A percentile compares a stretch with the other conserved stretches of the same genome.
These are phyloP conservation scores for Arnoldichthys spilopterus DNA, from an alignment of 2,797 vertebrate genomes.

Conservation along the genomic window DNA sequence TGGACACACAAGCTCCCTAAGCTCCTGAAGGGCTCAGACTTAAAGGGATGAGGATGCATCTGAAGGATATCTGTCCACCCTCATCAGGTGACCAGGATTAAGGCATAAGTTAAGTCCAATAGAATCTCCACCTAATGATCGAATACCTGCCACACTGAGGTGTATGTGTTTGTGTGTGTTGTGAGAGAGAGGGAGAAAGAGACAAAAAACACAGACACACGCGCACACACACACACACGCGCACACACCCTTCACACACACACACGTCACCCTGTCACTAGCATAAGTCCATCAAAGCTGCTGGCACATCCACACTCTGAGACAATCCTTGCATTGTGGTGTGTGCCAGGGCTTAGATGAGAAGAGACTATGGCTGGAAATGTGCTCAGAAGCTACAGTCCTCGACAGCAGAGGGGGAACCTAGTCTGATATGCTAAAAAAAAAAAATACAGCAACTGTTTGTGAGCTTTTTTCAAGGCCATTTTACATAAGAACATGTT, in stretches of 20 bases:
- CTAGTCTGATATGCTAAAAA: constrained; percentile 64
- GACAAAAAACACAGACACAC: constrained; percentile 6
- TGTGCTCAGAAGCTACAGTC: constrained; percentile 5
- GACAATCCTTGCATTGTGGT: constrained; percentile 59
- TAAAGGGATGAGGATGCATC: not conserved
- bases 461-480: constrained; percentile 59
- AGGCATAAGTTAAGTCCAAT: not conserved
- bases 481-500: too few relatives aligned
- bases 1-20: not conserved
- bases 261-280: constrained; percentile 45
- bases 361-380: constrained; percentile 38
- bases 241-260: too few relatives aligned
- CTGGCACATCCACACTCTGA: constrained; percentile 57
- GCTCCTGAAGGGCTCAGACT: constrained; percentile 12
- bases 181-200: constrained; percentile 16
- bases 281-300: constrained; percentile 56
- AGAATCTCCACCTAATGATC: not conserved
- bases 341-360: constrained; percentile 53
- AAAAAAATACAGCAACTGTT: constrained; percentile 62
- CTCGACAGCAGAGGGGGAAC: constrained; percentile 33
- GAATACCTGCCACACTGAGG: constrained; percentile 5
- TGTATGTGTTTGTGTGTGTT: too few relatives aligned
- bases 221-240: too few relatives aligned
- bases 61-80: constrained; percentile 15
- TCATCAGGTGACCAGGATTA: not conserved